Evolutionary conservation across 2,797 vertebrate species (phyloP), one percentile per base, ranked within the genome.

Genomic region (Astyanax mexicanus): DNA sequence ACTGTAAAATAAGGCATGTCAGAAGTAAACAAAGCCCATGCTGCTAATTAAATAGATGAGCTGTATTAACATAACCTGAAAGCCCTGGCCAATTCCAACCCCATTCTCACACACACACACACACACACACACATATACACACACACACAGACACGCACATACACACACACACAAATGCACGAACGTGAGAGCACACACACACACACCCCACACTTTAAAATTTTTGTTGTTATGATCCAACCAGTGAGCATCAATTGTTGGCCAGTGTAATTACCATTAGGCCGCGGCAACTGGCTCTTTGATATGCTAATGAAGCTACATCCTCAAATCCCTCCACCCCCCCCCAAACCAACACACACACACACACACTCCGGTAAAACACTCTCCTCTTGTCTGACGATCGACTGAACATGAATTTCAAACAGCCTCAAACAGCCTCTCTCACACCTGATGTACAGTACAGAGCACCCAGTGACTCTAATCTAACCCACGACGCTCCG

Each of bases 241-340:
- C 94, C 94, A 94, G 83, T 89, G 92, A 95, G 95, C 93, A 94
- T 71, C 80, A 82, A 96, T 96, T 96, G 96, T 92, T 90, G 94
- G 94, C 92, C 93, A 92, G 92, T 94, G 94, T 97, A 97, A 98
- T 98, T 96, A 96, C 95, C 95, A 96, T 95, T 94, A 95, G 89
- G 93, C 95, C 93, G 94, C 94, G 89, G 92, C 93, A 94, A 94
- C 94, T 92, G 93, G 92, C 94, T 73, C 96, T 98, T 98, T 97
- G 96, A 98, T 98, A 97, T 98, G 96, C 90, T 96, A 97, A 97
- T 97, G 92, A 93, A 85, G 91, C 92, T 94, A 94, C 93, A 93
- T 84, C 77, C 86, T 88, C 85, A 81, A 90, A 88, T 90, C 87
- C 38, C 52, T 68, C 47, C 32, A 19, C 21, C 42, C 51, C 19